These are phyloP conservation scores for Cynopterus sphinx DNA, from an alignment of 2,797 vertebrate genomes.

Conservation along the genomic window DNA sequence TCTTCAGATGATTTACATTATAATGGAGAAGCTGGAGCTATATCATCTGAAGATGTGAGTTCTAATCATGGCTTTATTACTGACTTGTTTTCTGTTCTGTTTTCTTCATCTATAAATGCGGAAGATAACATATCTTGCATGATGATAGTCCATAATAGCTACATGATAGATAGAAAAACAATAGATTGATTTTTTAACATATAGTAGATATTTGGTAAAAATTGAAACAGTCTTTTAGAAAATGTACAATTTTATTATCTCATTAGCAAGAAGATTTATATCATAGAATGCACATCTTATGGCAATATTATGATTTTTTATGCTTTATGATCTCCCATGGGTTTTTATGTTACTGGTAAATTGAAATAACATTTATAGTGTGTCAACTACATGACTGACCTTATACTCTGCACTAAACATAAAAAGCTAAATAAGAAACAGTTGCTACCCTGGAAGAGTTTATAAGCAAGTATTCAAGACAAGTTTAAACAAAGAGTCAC, in stretches of 20 bases:
- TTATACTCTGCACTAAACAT: neutral
- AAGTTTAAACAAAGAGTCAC: neutral
- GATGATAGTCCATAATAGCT: neutral
- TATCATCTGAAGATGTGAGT: neutral
- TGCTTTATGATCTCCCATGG: neutral
- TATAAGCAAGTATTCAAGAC: neutral
- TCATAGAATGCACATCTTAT: neutral
- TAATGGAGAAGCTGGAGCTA: neutral
- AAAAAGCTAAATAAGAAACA: neutral
- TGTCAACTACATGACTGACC: neutral
- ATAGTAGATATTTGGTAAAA: neutral
- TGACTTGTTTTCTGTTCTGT: neutral
- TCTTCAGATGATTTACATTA: neutral
- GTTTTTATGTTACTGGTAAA: slow-evolving; percentile 6
- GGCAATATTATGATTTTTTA: neutral
- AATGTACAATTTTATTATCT: neutral
- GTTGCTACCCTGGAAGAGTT: neutral
- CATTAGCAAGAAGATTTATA: slow-evolving; percentile 30
- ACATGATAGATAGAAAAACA: neutral
- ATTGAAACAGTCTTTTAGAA: neutral
- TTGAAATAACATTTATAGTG: neutral
- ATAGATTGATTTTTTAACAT: neutral
- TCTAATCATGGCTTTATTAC: neutral
- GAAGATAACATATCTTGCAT: neutral
- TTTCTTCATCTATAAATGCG: neutral